Conservation (phyloP, 2,113 vertebrate genomes). For the Carollia perspicillata region DNA sequence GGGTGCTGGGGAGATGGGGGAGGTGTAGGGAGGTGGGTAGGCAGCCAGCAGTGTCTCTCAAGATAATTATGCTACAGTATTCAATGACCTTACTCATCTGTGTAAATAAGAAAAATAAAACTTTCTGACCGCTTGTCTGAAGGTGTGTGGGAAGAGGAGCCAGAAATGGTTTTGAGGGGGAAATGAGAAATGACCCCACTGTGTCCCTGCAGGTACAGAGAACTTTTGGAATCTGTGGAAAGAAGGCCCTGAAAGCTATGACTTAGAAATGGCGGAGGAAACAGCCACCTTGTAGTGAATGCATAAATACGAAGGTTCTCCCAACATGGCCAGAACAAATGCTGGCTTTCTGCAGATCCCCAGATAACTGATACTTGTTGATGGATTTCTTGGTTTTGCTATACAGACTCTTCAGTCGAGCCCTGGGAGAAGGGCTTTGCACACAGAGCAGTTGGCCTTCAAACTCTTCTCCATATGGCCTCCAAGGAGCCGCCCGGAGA, state of each 20-base stretch:
- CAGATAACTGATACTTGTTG: neutral
- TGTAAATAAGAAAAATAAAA: neutral
- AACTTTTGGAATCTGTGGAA: neutral
- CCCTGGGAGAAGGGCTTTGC: neutral
- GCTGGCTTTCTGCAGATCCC: neutral
- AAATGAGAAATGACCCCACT: neutral
- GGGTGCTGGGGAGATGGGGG: neutral
- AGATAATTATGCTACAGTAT: neutral
- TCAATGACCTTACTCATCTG: neutral
- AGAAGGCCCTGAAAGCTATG: neutral
- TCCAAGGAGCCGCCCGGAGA: neutral
- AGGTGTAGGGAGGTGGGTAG: neutral
- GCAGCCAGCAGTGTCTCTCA: neutral
- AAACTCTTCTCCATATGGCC: neutral
- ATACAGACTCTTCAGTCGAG: neutral
- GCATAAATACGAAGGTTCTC: neutral
- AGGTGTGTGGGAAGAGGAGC: neutral
- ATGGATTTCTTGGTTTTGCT: neutral
- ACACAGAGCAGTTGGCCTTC: neutral
- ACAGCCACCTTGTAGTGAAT: neutral
- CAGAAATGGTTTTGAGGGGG: neutral
- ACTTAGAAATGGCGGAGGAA: neutral
- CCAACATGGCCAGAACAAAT: neutral
- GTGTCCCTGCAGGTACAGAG: neutral
- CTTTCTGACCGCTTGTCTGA: neutral